Conservation (phyloP, 2,113 vertebrate species). For the Chamaea fasciata region DNA sequence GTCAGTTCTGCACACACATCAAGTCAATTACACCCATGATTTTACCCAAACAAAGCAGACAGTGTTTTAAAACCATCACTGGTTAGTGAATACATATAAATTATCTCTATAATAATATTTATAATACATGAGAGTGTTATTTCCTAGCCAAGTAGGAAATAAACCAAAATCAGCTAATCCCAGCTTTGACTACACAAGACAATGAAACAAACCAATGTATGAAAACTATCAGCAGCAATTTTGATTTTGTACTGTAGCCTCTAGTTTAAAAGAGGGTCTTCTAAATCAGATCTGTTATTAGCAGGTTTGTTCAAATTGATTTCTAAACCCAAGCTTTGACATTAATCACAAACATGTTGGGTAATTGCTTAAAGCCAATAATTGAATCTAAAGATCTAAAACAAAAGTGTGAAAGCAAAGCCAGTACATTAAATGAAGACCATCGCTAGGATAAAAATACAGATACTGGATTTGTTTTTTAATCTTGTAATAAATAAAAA, state of each 20-base stretch:
- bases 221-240: background rate
- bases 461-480: conserved; percentile 38
- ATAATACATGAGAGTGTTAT: background rate
- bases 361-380: conserved; percentile 47
- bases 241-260: background rate
- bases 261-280: background rate
- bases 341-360: conserved; percentile 11
- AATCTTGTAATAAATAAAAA: conserved; percentile 49
- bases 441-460: conserved; percentile 7
- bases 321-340: conserved; percentile 32
- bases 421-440: conserved; percentile 7
- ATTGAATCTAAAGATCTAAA: conserved; percentile 38
- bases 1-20: background rate
- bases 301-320: conserved; percentile 25
- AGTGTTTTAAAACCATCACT: conserved; percentile 2
- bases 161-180: background rate
- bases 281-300: conserved; percentile 41
- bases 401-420: conserved; percentile 29
- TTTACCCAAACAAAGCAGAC: conserved; percentile 16
- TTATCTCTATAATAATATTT: conserved; percentile 15
- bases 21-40: background rate
- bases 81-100: background rate
- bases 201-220: background rate
- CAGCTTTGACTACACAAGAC: background rate
- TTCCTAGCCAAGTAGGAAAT: background rate